Base-by-base conservation (phyloP, 2,888 invertebrate species). In the Eupithecia exiguata region DNA sequence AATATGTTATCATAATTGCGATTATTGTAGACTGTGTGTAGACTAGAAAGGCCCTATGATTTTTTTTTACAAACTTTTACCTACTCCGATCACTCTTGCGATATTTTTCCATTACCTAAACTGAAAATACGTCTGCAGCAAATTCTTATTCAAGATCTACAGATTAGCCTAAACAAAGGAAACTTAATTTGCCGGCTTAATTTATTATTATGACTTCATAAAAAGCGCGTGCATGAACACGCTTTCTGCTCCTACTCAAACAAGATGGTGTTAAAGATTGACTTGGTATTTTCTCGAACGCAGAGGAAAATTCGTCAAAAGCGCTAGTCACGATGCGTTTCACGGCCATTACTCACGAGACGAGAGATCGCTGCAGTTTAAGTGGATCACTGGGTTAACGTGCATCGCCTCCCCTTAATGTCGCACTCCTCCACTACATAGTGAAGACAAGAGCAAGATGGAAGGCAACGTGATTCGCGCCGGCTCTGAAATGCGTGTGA, bases 281-380 rank as follows among this genome's bases (percentile, higher is more conserved):
- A 74, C 30, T 71, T 62, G 36, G 58, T 66, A 75, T 77, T 78
- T 78, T 79, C 77, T 79, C 72, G 76, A 70, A 63, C 69, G 72
- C 69, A n/a, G 70, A 75, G 77, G 80, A 79, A 81, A 80, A 82
- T 84, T 83, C 74, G 82, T 81, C 79, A 81, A 83, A 84, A 81
- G 79, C 79, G 82, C 83, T 77, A 84, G 79, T 81, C 80, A 80
- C 72, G 82, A 72, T 78, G 81, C 79, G 80, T 82, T 82, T 80
- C 81, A 79, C 79, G 82, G 79, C 79, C 78, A 78, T 79, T 78
- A 80, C 79, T 71, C 78, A 68, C 69, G 74, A 77, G 78, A 74
- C 72, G 72, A 75, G 76, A 81, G 78, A 79, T 78, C 75, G 80
- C 77, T 77, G 69, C 76, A 73, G 62, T 58, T 72, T 71, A 82